Evolutionary conservation across 2,888 invertebrate species (phyloP).

Genomic region (Caenorhabditis sp.): DNA sequence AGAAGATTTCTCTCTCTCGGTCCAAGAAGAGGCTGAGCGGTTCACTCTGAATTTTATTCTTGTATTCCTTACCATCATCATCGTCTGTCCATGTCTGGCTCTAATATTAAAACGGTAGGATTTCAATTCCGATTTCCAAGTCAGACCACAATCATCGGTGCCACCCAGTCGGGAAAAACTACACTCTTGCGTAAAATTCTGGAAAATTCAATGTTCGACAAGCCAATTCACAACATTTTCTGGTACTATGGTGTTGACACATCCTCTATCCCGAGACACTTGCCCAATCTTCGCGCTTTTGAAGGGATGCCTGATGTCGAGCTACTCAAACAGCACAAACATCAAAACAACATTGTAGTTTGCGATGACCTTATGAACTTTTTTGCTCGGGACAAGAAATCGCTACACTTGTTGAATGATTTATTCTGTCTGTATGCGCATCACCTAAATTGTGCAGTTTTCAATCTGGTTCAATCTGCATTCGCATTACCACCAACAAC

Average conservation of each 20-base stretch:
- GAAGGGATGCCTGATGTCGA: conserved; percentile 26
- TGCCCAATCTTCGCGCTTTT: background rate
- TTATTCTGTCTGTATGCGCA: conserved; percentile 35
- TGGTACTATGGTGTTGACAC: conserved; percentile 34
- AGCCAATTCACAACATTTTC: conserved; percentile 33
- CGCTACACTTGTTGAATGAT: conserved; percentile 3
- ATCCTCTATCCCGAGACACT: background rate
- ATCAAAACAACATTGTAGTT: conserved; percentile 11
- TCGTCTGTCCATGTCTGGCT: background rate
- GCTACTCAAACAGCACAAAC: conserved; percentile 17
- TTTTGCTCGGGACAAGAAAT: background rate
- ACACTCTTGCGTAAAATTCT: conserved; percentile 25
- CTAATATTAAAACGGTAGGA: no score
- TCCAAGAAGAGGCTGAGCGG: background rate
- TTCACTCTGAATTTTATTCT: conserved; percentile 4
- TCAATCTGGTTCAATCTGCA: background rate
- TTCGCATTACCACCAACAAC: background rate
- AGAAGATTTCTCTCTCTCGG: background rate
- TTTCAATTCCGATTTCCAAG: conserved; percentile 24
- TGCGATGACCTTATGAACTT: conserved; percentile 34
- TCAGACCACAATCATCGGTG: conserved; percentile 31
- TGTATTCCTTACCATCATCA: background rate
- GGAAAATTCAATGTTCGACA: background rate
- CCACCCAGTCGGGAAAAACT: conserved; percentile 3
- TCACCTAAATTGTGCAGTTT: conserved; percentile 5